A percentile compares a stretch with the other conserved stretches of the same genome.
Conservation (phyloP, 2,888 invertebrate genomes). For the Globia sparganii region DNA sequence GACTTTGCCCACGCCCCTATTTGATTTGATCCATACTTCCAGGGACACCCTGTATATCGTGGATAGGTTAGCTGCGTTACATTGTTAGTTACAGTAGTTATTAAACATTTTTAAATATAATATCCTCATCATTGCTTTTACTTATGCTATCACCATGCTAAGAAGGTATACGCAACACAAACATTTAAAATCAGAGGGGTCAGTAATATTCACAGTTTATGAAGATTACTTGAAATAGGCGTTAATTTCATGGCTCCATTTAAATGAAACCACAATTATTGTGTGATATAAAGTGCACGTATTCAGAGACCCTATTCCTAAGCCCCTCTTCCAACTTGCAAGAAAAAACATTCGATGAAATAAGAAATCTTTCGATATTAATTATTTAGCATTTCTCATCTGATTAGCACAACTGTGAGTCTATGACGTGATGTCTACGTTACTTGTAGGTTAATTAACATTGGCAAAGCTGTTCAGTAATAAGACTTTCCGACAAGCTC, state of each 20-base stretch:
- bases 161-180: no score
- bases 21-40: no score
- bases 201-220: neutral
- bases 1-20: no score
- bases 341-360: neutral
- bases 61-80: neutral
- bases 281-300: no score
- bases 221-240: neutral
- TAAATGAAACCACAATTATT: neutral
- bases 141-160: no score
- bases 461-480: conserved; percentile 15
- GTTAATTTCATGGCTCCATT: no score
- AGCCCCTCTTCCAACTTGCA: neutral
- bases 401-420: neutral
- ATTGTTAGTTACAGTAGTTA: neutral
- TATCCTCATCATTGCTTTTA: neutral
- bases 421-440: neutral
- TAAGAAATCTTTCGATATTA: neutral
- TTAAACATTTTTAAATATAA: neutral
- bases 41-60: no score
- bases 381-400: neutral
- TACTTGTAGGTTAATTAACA: conserved; percentile 27
- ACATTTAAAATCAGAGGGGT: neutral
- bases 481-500: conserved; percentile 12
- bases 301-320: no score